Evolutionary conservation across 2,113 vertebrate species (phyloP).

Genomic region (Dinomys branickii): DNA sequence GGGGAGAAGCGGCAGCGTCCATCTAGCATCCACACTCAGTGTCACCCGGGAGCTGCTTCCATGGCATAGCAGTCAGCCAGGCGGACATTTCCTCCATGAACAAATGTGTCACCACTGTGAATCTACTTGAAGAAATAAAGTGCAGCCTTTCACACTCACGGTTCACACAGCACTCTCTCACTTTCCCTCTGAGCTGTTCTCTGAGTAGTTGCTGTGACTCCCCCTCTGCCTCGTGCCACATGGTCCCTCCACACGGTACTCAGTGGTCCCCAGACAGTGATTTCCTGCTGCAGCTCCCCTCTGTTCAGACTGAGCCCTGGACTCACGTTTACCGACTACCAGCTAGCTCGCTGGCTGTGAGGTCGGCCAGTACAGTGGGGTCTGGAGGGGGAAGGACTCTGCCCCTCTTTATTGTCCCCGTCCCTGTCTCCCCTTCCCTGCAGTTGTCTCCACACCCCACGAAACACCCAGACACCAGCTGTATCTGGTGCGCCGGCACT

Average conservation of each 20-base stretch:
- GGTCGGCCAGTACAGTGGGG: neutral
- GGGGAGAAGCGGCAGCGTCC: neutral
- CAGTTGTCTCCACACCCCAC: neutral
- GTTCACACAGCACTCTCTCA: neutral
- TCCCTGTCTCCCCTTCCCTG: neutral
- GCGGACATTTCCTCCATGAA: neutral
- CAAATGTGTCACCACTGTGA: slow-evolving; percentile 14
- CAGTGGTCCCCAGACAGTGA: neutral
- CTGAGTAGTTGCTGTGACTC: neutral
- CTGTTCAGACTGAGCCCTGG: neutral
- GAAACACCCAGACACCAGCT: neutral
- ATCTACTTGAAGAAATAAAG: neutral
- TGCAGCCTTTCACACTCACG: neutral
- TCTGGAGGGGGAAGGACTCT: neutral
- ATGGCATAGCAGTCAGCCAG: neutral
- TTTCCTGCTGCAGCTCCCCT: neutral
- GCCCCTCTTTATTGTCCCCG: neutral
- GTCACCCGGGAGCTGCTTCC: neutral
- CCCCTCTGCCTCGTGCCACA: neutral
- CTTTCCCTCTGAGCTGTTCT: neutral
- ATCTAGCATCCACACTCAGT: neutral
- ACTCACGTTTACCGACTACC: neutral
- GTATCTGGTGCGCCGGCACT: rapidly evolving
- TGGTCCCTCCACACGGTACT: neutral
- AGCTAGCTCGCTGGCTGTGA: rapidly evolving